Conservation (phyloP, 1,140 invertebrate species). For the Octopus bimaculoides region DNA sequence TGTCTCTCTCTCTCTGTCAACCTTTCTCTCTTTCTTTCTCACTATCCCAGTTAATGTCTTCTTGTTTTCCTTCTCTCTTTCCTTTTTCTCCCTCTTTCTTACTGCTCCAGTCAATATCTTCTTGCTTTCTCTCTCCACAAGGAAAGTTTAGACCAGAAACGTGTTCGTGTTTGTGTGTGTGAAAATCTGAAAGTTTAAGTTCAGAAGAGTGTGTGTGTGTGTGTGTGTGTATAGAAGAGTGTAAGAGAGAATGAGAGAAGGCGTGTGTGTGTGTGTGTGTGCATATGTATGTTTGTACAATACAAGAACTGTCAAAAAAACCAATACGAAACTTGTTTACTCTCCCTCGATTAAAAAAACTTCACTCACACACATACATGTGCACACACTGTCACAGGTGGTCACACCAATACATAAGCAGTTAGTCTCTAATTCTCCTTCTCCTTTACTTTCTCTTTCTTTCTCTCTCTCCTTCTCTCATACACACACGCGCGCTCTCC, state of each 20-base stretch:
- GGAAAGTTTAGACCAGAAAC: not conserved
- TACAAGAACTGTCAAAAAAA: not conserved
- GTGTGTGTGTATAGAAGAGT: not conserved
- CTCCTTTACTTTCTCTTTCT: not conserved
- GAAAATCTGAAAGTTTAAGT: not conserved
- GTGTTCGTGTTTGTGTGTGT: not conserved
- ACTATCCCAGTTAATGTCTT: too few relatives aligned
- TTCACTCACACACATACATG: too few relatives aligned
- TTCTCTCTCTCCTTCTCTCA: not conserved
- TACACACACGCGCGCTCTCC: not conserved
- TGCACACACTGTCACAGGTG: too few relatives aligned
- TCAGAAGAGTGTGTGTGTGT: not conserved
- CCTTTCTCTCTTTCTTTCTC: not conserved
- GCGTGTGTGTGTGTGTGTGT: not conserved
- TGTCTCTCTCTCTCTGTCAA: not conserved
- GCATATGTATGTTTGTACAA: not conserved
- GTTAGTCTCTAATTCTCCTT: not conserved
- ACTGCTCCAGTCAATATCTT: not conserved
- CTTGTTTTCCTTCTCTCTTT: not conserved
- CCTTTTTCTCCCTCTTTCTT: not conserved
- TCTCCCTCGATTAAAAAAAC: not conserved
- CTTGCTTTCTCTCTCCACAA: not conserved
- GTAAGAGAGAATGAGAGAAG: not conserved
- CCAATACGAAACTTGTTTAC: not conserved
- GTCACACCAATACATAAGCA: too few relatives aligned